phyloP scores from a whole-genome alignment of 2,888 invertebrate species.

The Monoplex corrugatus region DNA sequence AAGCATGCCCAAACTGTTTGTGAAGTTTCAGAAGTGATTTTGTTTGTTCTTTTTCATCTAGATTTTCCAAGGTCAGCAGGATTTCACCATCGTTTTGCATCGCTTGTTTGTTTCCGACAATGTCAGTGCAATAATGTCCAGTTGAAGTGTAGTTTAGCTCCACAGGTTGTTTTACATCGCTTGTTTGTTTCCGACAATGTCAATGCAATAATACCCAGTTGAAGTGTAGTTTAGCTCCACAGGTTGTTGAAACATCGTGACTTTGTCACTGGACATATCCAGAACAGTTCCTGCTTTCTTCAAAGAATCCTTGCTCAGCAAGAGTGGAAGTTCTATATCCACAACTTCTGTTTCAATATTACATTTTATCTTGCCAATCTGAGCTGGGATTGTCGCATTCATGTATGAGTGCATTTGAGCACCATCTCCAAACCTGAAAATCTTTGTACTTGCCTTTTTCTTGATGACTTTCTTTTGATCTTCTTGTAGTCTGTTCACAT shows the following conservation, averaged over 20 bases:
- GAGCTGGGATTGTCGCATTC: constrained; percentile 47
- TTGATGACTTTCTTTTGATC: constrained; percentile 19
- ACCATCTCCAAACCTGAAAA: constrained; percentile 54
- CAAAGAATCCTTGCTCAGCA: constrained; percentile 53
- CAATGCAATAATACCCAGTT: constrained; percentile 53
- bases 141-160: too few species aligned
- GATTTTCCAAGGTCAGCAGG: neutral
- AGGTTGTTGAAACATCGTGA: constrained; percentile 46
- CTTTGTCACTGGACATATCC: constrained; percentile 48
- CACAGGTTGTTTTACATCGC: neutral
- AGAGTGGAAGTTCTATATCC: constrained; percentile 47
- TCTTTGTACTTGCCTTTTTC: constrained; percentile 11
- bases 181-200: constrained; percentile 10
- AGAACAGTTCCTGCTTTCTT: constrained; percentile 49
- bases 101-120: too few species aligned
- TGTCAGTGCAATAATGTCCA: too few species aligned
- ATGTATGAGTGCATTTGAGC: constrained; percentile 34
- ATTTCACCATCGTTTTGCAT: neutral
- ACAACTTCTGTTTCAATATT: constrained; percentile 52
- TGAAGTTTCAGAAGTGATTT: neutral
- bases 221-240: constrained; percentile 52
- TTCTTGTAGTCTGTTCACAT: constrained; percentile 20
- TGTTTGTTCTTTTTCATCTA: neutral
- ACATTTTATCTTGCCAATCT: constrained; percentile 46
- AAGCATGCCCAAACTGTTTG: neutral